Base-by-base conservation (phyloP, 2,888 invertebrate genomes). In the Philereme transversata region DNA sequence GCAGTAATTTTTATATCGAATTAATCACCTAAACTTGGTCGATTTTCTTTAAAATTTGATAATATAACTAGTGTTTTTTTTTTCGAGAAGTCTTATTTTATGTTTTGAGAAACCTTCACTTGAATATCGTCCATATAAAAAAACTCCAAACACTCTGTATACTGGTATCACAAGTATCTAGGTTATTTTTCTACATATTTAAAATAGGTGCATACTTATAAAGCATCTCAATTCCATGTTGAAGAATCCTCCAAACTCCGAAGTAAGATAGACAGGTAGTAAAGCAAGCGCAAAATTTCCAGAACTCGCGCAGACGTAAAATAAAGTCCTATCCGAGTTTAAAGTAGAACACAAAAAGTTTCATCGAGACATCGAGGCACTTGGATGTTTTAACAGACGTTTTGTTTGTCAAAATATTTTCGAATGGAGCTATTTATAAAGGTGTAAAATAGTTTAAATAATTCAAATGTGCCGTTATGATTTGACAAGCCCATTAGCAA, bases 401-500 rank as follows among this genome's bases (percentile, higher is more conserved):
- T 73, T 71, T 73, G 68, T 75, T 73, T 69, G 65, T 65, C 66
- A 63, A 68, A 67, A 68, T 66, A 64, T 70, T 68, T 77, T 77
- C 35, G 60, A 47, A 57, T 62, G 55, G 47, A 56, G 63, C 57
- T 71, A 71, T 69, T 71, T 67, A 66, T 62, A 67, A 45, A 58
- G 55, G 41, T 58, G 48, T 48, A 35, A 5, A 40, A 43, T 35
- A 34, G 5, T 48, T 58, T 62, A 71, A 66, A 68, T 70, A 70
- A 72, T 62, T 68, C 58, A 68, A 72, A 64, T 67, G 58, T 62
- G 62, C 65, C 64, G 65, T 70, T 63, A 70, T 68, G 70, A 71
- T 64, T 69, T 75, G 77, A 78, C 81, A 78, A 67, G 64, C 67
- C 76, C 75, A 83, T 80, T 84, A 81, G 72, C 70, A 67, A 72